Evolutionary conservation across 2,113 vertebrate genomes (phyloP).

Genomic region (Pterocles gutturalis): DNA sequence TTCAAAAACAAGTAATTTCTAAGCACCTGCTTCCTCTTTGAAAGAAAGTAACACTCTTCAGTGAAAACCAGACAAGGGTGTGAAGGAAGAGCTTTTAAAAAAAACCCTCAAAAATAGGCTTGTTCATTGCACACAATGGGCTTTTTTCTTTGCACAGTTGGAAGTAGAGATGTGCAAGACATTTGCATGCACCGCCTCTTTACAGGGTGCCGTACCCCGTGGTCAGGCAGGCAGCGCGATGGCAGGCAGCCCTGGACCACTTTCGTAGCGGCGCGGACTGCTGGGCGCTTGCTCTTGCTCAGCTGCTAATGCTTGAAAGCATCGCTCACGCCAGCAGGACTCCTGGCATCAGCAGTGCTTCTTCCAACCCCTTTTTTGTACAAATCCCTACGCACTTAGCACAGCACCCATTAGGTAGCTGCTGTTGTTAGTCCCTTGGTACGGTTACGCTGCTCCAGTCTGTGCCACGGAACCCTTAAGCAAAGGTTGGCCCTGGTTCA

Average conservation of each 20-base stretch:
- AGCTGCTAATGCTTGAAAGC: background rate
- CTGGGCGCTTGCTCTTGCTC: background rate
- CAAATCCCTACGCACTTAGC: rapidly evolving
- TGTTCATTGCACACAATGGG: rapidly evolving
- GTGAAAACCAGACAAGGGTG: background rate
- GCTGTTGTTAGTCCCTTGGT: background rate
- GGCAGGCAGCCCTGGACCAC: background rate
- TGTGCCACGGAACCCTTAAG: rapidly evolving
- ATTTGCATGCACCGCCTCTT: background rate
- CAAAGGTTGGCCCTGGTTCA: background rate
- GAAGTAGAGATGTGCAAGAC: background rate
- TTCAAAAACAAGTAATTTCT: background rate
- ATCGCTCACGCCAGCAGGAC: rapidly evolving
- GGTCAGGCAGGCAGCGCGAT: background rate
- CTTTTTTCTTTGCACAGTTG: background rate
- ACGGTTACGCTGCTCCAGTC: rapidly evolving
- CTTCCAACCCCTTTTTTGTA: background rate
- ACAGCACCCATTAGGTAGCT: background rate
- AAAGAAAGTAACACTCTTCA: background rate
- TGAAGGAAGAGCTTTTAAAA: background rate
- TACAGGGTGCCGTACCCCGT: rapidly evolving
- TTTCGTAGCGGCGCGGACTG: background rate
- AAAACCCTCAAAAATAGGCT: background rate
- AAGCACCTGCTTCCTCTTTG: slow-evolving; percentile 3
- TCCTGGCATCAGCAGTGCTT: rapidly evolving